Conservation (phyloP, 2,888 invertebrate species). For the Drosophila koepferae region DNA sequence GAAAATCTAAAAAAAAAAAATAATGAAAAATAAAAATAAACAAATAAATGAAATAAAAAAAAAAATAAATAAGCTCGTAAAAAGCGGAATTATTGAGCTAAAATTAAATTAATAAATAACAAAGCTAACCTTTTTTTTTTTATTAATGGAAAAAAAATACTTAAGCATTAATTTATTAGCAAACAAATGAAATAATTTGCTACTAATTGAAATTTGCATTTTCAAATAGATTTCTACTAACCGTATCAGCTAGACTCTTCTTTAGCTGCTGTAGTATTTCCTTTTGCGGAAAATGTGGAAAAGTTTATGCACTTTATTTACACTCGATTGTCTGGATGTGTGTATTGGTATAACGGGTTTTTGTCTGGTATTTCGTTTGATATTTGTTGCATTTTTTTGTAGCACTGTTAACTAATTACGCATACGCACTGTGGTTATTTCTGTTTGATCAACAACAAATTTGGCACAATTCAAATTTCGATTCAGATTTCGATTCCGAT, state of each 20-base stretch:
- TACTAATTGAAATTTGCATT: background rate
- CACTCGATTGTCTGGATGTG: slow-evolving; percentile 39
- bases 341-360: slow-evolving; percentile 9
- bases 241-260: slow-evolving; percentile 22
- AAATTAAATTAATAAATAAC: background rate
- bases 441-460: slow-evolving; percentile 13
- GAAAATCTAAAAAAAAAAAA: background rate
- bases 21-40: background rate
- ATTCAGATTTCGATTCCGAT: background rate
- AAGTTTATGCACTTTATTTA: slow-evolving; percentile 42
- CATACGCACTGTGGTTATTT: slow-evolving; percentile 46
- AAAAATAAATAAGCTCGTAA: no score
- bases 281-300: slow-evolving; percentile 19
- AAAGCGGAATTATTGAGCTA: background rate
- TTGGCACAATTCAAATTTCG: slow-evolving; percentile 18
- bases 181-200: background rate
- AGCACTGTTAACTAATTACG: slow-evolving; percentile 25
- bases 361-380: slow-evolving; percentile 19
- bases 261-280: slow-evolving; percentile 26
- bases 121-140: no score
- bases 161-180: no score
- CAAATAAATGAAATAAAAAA: background rate
- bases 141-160: no score
- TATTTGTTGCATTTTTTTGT: slow-evolving; percentile 30
- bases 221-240: slow-evolving; percentile 21